Evolutionary conservation across 2,888 invertebrate species (phyloP).

Genomic region (Lasioglossum leucozonium): DNA sequence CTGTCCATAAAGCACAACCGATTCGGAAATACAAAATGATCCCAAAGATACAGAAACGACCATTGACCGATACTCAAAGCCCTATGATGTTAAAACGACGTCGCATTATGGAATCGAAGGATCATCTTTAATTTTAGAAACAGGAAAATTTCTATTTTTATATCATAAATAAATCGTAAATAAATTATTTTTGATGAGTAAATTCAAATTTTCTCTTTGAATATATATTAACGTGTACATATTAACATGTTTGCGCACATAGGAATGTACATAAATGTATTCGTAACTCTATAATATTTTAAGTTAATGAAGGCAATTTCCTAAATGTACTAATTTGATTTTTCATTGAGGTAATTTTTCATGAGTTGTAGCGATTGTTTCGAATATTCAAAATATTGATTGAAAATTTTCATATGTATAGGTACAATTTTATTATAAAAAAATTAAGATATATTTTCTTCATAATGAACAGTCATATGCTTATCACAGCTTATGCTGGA

Average conservation of each 20-base stretch:
- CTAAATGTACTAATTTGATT: background rate
- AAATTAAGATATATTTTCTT: conserved; percentile 18
- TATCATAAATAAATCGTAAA: background rate
- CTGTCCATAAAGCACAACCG: conserved; percentile 69
- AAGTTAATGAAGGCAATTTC: background rate
- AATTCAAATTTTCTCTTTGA: conserved; percentile 13
- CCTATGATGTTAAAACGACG: conserved; percentile 68
- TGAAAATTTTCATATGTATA: background rate
- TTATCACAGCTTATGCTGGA: conserved; percentile 23
- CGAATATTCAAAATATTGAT: background rate
- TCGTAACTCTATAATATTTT: background rate
- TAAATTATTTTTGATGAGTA: background rate
- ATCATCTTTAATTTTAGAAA: background rate
- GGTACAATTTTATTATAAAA: conserved; percentile 6
- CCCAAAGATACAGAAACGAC: conserved; percentile 65
- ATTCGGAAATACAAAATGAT: conserved; percentile 63
- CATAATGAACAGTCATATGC: conserved; percentile 24
- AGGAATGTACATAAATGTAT: background rate
- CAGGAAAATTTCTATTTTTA: too few relatives aligned
- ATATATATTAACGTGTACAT: conserved; percentile 2
- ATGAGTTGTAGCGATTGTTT: background rate
- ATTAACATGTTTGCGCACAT: background rate
- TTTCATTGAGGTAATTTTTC: background rate
- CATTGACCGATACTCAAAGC: conserved; percentile 60
- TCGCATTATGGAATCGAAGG: conserved; percentile 28